Evolutionary conservation across 2,113 vertebrate genomes (phyloP).

Genomic region (Poeciliopsis occidentalis): DNA sequence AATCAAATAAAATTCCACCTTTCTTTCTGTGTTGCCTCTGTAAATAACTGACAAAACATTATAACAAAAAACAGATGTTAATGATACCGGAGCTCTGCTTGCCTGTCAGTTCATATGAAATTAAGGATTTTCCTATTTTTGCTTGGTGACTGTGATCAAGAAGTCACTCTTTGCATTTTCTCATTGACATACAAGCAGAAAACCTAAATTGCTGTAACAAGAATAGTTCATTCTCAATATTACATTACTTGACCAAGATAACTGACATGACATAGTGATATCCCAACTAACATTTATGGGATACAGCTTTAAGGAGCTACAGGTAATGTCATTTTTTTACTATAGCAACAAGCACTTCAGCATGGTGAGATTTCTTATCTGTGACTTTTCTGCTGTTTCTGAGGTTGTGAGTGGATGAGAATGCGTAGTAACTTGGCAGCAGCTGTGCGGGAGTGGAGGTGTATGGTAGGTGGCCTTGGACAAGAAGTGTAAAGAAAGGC

Average conservation of each 20-base stretch:
- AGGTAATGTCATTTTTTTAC: slow-evolving; percentile 19
- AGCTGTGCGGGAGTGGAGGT: slow-evolving; percentile 58
- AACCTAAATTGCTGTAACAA: neutral
- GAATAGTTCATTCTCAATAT: neutral
- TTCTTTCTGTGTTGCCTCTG: too few species aligned
- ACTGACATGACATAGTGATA: neutral
- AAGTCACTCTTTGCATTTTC: too few species aligned
- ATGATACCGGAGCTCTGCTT: neutral
- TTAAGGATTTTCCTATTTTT: too few species aligned
- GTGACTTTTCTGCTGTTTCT: slow-evolving; percentile 45
- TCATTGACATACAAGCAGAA: neutral
- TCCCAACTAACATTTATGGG: neutral
- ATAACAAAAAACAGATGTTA: neutral
- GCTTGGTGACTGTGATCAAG: too few species aligned
- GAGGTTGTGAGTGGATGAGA: slow-evolving; percentile 53
- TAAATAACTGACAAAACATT: neutral
- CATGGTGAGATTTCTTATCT: slow-evolving; percentile 42
- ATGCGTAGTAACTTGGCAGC: slow-evolving; percentile 54
- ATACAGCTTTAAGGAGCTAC: slow-evolving; percentile 16
- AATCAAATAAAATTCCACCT: too few species aligned
- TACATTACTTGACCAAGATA: neutral
- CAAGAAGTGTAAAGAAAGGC: slow-evolving; percentile 63
- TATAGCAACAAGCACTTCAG: slow-evolving; percentile 28
- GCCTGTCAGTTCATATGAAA: too few species aligned
- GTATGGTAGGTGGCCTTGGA: slow-evolving; percentile 69